A percentile compares a stretch with the other conserved stretches of the same genome.
Evolutionary conservation across 64 coral and sea anemone genomes (phyloP).

Genomic region (Orbicella faveolata): DNA sequence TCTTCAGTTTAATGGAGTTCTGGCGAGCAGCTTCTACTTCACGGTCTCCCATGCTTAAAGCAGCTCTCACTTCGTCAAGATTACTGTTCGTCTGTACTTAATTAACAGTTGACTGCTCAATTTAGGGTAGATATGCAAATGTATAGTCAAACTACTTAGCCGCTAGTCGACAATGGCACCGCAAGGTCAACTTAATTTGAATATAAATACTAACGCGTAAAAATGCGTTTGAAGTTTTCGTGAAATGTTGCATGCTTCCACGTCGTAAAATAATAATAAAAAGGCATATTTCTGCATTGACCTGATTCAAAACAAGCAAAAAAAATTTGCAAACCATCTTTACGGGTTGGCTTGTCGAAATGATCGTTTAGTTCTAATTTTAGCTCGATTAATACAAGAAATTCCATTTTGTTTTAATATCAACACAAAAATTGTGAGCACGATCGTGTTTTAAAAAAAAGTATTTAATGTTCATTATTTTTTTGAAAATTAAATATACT

Average conservation of each 20-base stretch:
- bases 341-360: too few relatives aligned
- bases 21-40: slow-evolving; percentile 9
- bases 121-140: slow-evolving; percentile 14
- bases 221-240: background rate
- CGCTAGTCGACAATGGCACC: background rate
- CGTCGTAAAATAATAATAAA: background rate
- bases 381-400: too few relatives aligned
- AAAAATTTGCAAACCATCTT: too few relatives aligned
- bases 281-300: too few relatives aligned
- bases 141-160: background rate
- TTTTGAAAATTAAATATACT: too few relatives aligned
- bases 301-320: too few relatives aligned
- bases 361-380: too few relatives aligned
- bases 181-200: background rate
- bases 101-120: background rate
- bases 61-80: background rate
- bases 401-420: too few relatives aligned
- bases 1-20: slow-evolving; percentile 31
- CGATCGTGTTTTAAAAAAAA: too few relatives aligned
- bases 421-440: too few relatives aligned
- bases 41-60: background rate
- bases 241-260: background rate
- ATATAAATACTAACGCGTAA: background rate
- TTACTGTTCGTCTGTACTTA: background rate
- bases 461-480: too few relatives aligned